These are phyloP conservation scores for Yponomeuta evonymella DNA, from an alignment of 2,888 invertebrate species.

Conservation along the genomic window DNA sequence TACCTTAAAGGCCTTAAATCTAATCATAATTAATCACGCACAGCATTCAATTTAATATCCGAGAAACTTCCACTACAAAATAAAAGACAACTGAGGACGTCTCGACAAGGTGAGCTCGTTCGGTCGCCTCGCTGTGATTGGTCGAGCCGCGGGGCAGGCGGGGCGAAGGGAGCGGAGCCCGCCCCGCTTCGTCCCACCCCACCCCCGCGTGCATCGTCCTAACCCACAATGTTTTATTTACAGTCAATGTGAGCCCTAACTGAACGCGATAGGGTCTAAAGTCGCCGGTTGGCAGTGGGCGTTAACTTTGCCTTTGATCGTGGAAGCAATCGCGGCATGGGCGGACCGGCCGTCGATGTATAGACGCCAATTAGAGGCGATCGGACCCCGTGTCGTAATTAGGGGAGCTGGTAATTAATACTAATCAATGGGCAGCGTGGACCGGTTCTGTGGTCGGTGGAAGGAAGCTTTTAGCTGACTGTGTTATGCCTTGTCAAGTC, in stretches of 20 bases:
- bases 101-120: conserved; percentile 67
- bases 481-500: background rate
- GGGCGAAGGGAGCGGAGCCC: conserved; percentile 55
- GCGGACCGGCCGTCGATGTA: conserved; percentile 63
- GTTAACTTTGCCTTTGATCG: conserved; percentile 44
- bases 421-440: conserved; percentile 1
- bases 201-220: conserved; percentile 50
- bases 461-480: conserved; percentile 1
- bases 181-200: conserved; percentile 57
- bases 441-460: background rate
- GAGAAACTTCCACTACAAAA: conserved; percentile 18
- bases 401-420: conserved; percentile 45
- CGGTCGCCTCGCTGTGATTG: conserved; percentile 56
- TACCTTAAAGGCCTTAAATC: background rate
- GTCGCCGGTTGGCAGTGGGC: conserved; percentile 34
- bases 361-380: conserved; percentile 68
- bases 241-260: conserved; percentile 42
- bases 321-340: conserved; percentile 70
- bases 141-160: conserved; percentile 58
- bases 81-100: conserved; percentile 60
- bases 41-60: background rate
- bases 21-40: background rate
- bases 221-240: conserved; percentile 52
- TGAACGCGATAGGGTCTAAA: conserved; percentile 33
- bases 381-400: conserved; percentile 54